These are phyloP conservation scores for Cryptoprocta ferox DNA, from an alignment of 2,797 vertebrate species.

Conservation along the genomic window DNA sequence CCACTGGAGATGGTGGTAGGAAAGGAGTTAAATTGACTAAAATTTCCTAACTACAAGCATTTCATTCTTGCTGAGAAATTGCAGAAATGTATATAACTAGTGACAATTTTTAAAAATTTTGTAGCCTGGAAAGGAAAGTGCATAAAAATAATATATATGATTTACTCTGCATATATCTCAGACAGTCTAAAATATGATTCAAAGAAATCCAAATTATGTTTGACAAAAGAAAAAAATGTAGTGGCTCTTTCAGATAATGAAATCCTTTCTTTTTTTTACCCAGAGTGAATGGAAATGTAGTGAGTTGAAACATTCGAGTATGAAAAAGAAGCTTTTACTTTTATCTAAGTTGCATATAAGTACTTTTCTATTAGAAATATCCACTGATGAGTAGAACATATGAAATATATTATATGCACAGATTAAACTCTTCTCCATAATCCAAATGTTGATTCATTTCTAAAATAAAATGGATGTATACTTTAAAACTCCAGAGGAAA, in stretches of 20 bases:
- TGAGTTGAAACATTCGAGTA: conserved; percentile 1
- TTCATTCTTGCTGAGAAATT: conserved; percentile 8
- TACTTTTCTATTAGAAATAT: conserved; percentile 19
- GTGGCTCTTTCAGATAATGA: conserved; percentile 5
- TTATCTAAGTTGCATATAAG: neutral
- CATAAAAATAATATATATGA: neutral
- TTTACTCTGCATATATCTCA: neutral
- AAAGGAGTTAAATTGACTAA: neutral
- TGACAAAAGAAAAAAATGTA: conserved; percentile 52
- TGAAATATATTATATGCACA: neutral
- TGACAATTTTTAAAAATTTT: neutral
- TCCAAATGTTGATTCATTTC: neutral
- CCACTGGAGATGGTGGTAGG: neutral
- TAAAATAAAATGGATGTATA: neutral
- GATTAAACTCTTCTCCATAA: neutral
- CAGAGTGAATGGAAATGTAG: neutral
- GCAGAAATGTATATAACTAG: neutral
- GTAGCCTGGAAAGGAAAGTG: neutral
- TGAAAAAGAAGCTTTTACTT: conserved; percentile 43
- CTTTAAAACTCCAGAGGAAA: neutral
- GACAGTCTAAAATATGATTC: neutral
- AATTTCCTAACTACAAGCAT: neutral
- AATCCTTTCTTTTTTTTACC: neutral
- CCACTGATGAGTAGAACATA: neutral
- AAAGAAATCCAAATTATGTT: conserved; percentile 26